Conservation (phyloP, 2,888 invertebrate genomes). For the Amorpha juglandis region DNA sequence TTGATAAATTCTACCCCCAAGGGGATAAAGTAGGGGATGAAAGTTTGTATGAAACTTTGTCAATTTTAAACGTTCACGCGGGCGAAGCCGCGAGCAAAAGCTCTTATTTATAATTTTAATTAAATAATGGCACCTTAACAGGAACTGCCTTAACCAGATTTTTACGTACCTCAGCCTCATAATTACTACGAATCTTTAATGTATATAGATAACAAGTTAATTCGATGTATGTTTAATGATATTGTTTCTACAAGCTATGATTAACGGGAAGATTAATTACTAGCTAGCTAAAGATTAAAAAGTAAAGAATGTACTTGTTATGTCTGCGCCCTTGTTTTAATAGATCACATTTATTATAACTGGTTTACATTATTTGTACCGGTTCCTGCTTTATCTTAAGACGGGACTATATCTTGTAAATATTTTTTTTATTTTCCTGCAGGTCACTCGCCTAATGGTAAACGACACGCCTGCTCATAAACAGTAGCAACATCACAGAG, state of each 20-base stretch:
- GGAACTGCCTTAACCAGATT: background rate
- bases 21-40: too few species aligned
- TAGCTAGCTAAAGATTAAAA: background rate
- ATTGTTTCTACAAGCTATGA: conserved; percentile 17
- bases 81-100: too few species aligned
- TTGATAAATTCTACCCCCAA: too few species aligned
- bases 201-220: conserved; percentile 13
- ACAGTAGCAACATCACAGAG: too few species aligned
- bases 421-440: too few species aligned
- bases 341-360: background rate
- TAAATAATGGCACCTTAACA: background rate
- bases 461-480: too few species aligned
- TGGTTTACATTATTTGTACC: background rate
- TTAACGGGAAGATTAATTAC: conserved; percentile 16
- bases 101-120: background rate
- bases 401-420: too few species aligned
- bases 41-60: too few species aligned
- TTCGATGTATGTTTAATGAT: conserved; percentile 19
- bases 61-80: too few species aligned
- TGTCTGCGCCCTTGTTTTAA: conserved; percentile 9
- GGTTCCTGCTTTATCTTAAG: too few species aligned
- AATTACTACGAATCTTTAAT: conserved; percentile 20
- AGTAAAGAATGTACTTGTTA: conserved; percentile 1
- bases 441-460: too few species aligned
- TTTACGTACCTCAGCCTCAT: background rate